These are phyloP conservation scores for Amazona vittata DNA, from an alignment of 2,113 vertebrate genomes.

Conservation along the genomic window DNA sequence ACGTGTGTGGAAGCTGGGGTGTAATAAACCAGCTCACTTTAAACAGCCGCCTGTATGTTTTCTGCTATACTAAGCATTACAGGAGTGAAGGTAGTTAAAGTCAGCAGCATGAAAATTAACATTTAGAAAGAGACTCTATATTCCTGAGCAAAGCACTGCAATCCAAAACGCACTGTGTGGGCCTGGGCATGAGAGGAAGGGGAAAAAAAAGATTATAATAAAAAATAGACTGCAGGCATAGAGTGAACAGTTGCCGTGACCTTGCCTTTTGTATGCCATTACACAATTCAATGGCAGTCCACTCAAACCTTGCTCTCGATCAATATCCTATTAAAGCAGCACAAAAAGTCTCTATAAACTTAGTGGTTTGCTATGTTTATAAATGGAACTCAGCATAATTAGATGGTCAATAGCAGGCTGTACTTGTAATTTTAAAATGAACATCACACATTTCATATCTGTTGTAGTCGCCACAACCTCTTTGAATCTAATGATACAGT, in stretches of 20 bases:
- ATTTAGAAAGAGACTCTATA: constrained; percentile 51
- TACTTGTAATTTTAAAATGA: constrained; percentile 84
- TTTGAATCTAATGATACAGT: neutral
- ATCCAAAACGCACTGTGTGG: constrained; percentile 49
- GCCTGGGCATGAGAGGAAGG: constrained; percentile 50
- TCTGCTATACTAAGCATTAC: constrained; percentile 42
- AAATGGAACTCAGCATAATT: constrained; percentile 92
- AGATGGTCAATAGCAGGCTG: constrained; percentile 85
- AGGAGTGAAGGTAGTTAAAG: constrained; percentile 38
- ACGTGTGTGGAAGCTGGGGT: neutral
- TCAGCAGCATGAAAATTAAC: constrained; percentile 59
- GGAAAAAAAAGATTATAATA: constrained; percentile 72
- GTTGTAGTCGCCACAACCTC: constrained; percentile 42
- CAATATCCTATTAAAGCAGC: constrained; percentile 99
- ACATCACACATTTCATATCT: constrained; percentile 76
- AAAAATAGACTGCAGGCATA: constrained; percentile 72
- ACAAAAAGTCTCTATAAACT: constrained; percentile 92
- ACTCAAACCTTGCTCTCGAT: constrained; percentile 95
- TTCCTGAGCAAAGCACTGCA: constrained; percentile 53
- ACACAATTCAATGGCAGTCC: constrained; percentile 94
- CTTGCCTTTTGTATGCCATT: constrained; percentile 94
- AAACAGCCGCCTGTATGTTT: neutral
- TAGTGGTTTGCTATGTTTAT: constrained; percentile 90
- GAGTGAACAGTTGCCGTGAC: constrained; percentile 80
- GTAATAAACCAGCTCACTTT: neutral